Conservation (phyloP, 2,888 invertebrate genomes). For the Mythimna lalbum region DNA sequence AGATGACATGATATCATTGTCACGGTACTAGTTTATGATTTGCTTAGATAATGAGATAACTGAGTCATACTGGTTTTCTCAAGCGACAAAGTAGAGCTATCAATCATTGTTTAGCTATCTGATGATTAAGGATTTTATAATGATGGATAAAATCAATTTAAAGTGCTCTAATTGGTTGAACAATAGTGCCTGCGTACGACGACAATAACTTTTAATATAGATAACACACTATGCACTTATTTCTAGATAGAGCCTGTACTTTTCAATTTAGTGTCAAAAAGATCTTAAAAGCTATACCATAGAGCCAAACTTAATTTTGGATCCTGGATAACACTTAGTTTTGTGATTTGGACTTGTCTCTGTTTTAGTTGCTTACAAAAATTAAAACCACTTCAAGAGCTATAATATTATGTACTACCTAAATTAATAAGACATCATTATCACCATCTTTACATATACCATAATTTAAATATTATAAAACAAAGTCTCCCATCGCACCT, state of each 20-base stretch:
- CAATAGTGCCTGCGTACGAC: too few relatives aligned
- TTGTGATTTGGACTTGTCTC: neutral
- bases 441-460: too few relatives aligned
- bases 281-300: neutral
- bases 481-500: too few relatives aligned
- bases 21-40: constrained; percentile 32
- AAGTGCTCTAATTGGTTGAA: too few relatives aligned
- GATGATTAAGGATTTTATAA: neutral
- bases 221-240: neutral
- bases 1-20: constrained; percentile 57
- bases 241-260: neutral
- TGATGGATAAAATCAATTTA: neutral
- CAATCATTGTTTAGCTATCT: constrained; percentile 4
- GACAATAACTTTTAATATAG: neutral
- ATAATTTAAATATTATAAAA: neutral
- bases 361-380: neutral
- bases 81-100: constrained; percentile 5
- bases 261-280: neutral
- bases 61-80: constrained; percentile 49
- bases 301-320: neutral
- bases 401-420: too few relatives aligned
- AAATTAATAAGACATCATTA: constrained; percentile 1
- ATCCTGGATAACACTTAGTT: neutral
- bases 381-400: neutral
- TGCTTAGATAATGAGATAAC: constrained; percentile 26